phyloP scores from a whole-genome alignment of 92 coral and sea anemone species.

The Pocillopora grandis region DNA sequence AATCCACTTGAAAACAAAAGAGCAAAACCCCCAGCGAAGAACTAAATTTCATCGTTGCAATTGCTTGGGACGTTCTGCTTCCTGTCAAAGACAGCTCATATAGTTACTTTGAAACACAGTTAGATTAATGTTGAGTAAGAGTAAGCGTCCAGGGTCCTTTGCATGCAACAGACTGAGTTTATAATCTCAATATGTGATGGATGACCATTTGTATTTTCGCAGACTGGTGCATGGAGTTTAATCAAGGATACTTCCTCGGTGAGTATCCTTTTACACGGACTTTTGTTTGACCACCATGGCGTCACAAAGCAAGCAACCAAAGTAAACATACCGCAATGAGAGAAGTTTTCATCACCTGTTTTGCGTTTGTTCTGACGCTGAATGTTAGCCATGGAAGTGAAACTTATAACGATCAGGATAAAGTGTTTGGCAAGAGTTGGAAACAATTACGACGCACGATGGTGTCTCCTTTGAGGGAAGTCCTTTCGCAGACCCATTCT shows the following conservation, averaged over 20 bases:
- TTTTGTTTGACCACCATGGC: neutral
- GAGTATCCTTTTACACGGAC: no score
- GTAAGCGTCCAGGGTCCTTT: no score
- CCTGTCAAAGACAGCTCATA: no score
- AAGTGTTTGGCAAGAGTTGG: neutral
- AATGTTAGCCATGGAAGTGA: neutral
- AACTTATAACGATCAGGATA: neutral
- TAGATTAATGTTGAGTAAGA: no score
- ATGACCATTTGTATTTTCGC: neutral
- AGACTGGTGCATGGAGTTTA: neutral
- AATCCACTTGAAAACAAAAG: no score
- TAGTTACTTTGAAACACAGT: no score
- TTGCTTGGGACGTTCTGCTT: no score
- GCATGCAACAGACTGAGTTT: neutral
- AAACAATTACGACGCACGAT: neutral
- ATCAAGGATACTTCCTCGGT: neutral
- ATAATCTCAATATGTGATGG: neutral
- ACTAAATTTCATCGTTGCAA: no score
- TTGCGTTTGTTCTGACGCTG: constrained; percentile 17
- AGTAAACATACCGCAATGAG: constrained; percentile 1
- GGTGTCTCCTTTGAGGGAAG: neutral
- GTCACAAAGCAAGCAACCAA: neutral
- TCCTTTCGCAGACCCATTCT: neutral
- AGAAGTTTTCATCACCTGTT: neutral
- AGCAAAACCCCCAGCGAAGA: no score